Base-by-base conservation (phyloP, 2,888 invertebrate species). In the Spatulosminthurus flaviceps region DNA sequence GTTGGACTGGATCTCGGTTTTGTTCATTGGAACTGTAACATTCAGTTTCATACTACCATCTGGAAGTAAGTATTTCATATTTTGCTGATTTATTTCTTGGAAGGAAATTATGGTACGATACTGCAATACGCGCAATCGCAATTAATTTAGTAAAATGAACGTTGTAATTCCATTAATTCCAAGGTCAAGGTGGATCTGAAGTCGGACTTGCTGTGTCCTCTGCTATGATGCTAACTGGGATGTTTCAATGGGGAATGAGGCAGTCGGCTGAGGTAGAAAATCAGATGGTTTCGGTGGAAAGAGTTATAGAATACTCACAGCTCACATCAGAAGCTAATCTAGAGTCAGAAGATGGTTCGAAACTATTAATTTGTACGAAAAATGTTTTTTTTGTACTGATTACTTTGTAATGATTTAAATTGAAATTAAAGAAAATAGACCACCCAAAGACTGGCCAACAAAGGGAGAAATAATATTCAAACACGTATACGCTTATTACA, bases 1-100 rank as follows among this genome's bases (percentile, higher is more conserved):
- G 94, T 84, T 83, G 7, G 83, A 83, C 70, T 79, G 74, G 73
- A 91, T 96, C 77, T 97, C 96, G 87, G 92, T 95, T 0, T 83
- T 94, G 5, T 98, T 96, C 88, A 94, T 98, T 80, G 91, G 92
- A 0, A 87, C 94, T 67, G 96, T 97, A 0, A 95, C 96, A 0
- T 89, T 67, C 64, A 81, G 78, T 43, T 77, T 81, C 60, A 9
- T 67, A 41, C 4, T 76, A 34, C 41, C 64, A 28, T 4, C 67
- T 4, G n/a, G 42, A 19, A 34, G 76, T 76, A 76, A 29, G 26
- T 24, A 29, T 29, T 34, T 7, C 29, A 9, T 70, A n/a, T n/a
- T n/a, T n/a, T n/a, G n/a, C n/a, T n/a, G n/a, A n/a, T n/a, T n/a
- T n/a, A n/a, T n/a, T n/a, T n/a, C n/a, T n/a, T n/a, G n/a, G n/a